Percentiles rank a stretch among this genome's conserved stretches.
Conservation (phyloP, 2,888 invertebrate genomes). For the Drosophila diplacantha region DNA sequence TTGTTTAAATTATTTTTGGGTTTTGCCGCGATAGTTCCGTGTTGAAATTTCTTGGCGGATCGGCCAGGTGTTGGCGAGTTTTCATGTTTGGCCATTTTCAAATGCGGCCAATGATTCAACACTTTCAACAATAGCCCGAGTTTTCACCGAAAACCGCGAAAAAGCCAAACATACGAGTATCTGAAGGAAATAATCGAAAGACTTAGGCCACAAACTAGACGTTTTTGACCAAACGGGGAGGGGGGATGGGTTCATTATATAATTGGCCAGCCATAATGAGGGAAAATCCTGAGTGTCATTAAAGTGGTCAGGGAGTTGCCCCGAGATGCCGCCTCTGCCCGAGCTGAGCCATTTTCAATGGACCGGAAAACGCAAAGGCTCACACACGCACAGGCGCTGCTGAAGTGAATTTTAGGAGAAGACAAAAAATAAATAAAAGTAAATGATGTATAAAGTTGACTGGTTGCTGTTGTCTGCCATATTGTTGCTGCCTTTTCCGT, state of each 20-base stretch:
- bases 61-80: conserved; percentile 35
- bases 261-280: conserved; percentile 54
- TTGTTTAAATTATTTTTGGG: conserved; percentile 18
- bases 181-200: conserved; percentile 47
- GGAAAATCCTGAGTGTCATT: conserved; percentile 60
- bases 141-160: conserved; percentile 49
- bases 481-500: conserved; percentile 23
- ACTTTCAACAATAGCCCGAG: background rate
- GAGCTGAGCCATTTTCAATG: conserved; percentile 59
- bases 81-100: conserved; percentile 27
- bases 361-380: conserved; percentile 62
- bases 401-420: conserved; percentile 61
- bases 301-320: conserved; percentile 34
- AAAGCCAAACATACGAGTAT: background rate
- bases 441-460: conserved; percentile 46
- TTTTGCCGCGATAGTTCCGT: conserved; percentile 45
- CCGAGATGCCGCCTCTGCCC: background rate
- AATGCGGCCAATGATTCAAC: conserved; percentile 39
- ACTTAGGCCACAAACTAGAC: conserved; percentile 60
- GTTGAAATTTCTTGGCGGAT: conserved; percentile 44
- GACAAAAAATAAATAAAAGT: conserved; percentile 31
- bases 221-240: background rate
- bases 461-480: conserved; percentile 18
- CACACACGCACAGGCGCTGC: conserved; percentile 26
- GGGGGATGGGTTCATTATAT: conserved; percentile 27